Conservation (phyloP, 2,113 vertebrate genomes). For the Strix uralensis region DNA sequence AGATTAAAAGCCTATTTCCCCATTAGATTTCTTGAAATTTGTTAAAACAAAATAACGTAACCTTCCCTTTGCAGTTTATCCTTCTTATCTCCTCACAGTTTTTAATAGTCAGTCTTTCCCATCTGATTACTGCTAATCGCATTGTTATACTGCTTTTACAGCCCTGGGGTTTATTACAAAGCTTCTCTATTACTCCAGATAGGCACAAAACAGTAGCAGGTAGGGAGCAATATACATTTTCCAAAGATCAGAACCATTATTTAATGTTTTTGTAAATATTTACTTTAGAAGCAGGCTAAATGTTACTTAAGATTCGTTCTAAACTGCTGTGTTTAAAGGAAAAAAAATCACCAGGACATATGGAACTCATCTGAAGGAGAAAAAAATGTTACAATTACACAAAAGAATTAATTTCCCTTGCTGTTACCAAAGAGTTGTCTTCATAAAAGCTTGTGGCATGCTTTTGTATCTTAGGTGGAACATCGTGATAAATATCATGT, state of each 20-base stretch:
- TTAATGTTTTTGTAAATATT: constrained; percentile 70
- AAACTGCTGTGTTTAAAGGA: constrained; percentile 59
- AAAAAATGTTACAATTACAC: constrained; percentile 55
- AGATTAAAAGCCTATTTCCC: background rate
- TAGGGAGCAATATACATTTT: constrained; percentile 45
- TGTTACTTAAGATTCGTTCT: constrained; percentile 57
- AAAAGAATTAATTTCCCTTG: constrained; percentile 65
- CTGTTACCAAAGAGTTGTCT: constrained; percentile 36
- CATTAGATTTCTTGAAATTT: background rate
- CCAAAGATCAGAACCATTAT: constrained; percentile 51
- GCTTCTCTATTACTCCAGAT: background rate
- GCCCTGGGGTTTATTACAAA: background rate
- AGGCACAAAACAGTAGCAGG: constrained; percentile 60
- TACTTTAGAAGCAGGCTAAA: constrained; percentile 61
- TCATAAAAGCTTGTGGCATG: constrained; percentile 31
- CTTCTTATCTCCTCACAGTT: constrained; percentile 10
- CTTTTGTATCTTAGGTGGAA: constrained; percentile 56
- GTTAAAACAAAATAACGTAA: background rate
- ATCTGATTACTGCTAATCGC: constrained; percentile 41
- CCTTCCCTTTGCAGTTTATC: background rate
- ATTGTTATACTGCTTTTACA: background rate
- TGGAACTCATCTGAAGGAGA: constrained; percentile 62
- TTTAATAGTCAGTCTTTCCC: constrained; percentile 23
- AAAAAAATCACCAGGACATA: constrained; percentile 65
- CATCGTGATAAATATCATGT: constrained; percentile 10